Percentiles rank a stretch among this genome's conserved stretches.
Evolutionary conservation across 2,888 invertebrate genomes (phyloP).

Genomic region (Melikaiella ostensackeni): DNA sequence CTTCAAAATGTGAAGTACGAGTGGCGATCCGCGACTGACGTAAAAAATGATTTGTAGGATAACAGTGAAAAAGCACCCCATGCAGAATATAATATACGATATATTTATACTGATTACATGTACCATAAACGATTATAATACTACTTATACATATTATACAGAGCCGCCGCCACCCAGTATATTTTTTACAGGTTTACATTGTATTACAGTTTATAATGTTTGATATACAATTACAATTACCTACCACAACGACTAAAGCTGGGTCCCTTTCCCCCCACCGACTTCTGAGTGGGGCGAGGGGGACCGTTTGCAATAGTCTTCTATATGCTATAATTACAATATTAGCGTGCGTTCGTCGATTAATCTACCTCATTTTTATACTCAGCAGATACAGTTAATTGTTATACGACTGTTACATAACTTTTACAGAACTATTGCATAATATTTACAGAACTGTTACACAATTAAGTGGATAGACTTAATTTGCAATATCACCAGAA

Average conservation of each 20-base stretch:
- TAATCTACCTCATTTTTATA: constrained; percentile 35
- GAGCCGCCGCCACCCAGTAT: constrained; percentile 77
- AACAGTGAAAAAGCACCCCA: constrained; percentile 57
- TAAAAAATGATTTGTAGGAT: constrained; percentile 59
- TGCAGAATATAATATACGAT: constrained; percentile 74
- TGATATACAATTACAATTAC: constrained; percentile 76
- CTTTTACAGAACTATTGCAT: constrained; percentile 22
- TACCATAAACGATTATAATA: constrained; percentile 75
- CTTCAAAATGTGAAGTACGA: constrained; percentile 42
- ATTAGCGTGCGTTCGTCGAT: constrained; percentile 56
- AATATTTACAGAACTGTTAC: constrained; percentile 11
- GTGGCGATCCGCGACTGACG: constrained; percentile 38
- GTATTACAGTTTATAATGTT: constrained; percentile 78
- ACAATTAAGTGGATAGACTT: constrained; percentile 13
- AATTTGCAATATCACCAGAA: constrained; percentile 8
- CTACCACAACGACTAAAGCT: constrained; percentile 62
- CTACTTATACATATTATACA: constrained; percentile 75
- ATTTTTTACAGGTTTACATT: constrained; percentile 78
- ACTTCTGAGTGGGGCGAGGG: constrained; percentile 50
- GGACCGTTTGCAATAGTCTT: constrained; percentile 45
- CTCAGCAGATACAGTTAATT: constrained; percentile 20
- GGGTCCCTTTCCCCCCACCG: constrained; percentile 50
- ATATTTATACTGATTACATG: constrained; percentile 76
- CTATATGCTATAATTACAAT: constrained; percentile 60
- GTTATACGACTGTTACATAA: constrained; percentile 28